These are phyloP conservation scores for Drosophila lutescens DNA, from an alignment of 2,888 invertebrate species.

Conservation along the genomic window DNA sequence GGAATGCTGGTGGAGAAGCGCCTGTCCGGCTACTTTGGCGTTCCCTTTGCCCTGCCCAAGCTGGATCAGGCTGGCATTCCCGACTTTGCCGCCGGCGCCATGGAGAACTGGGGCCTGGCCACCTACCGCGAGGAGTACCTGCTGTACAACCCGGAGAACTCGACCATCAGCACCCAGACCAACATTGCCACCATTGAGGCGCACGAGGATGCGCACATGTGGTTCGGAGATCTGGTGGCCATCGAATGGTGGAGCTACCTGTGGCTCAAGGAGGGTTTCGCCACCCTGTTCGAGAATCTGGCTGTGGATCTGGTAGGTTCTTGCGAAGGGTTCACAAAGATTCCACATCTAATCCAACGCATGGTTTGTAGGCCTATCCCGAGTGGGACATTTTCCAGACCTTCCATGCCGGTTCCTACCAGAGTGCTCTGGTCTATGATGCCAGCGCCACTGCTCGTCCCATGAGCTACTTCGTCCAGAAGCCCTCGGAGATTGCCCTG, in stretches of 20 bases:
- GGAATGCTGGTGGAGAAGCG: constrained; percentile 89
- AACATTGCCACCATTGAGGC: constrained; percentile 86
- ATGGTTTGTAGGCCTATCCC: constrained; percentile 84
- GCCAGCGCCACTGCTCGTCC: constrained; percentile 91
- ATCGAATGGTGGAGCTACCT: constrained; percentile 89
- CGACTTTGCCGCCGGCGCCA: constrained; percentile 93
- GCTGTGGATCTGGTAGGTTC: constrained; percentile 74
- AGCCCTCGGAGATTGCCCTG: constrained; percentile 92
- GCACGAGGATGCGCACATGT: constrained; percentile 89
- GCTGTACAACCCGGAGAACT: constrained; percentile 74
- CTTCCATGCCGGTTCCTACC: constrained; percentile 90
- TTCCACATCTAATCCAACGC: background rate
- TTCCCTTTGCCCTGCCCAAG: constrained; percentile 91
- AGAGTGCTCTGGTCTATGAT: constrained; percentile 89
- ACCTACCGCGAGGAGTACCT: constrained; percentile 85
- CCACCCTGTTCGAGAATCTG: constrained; percentile 79
- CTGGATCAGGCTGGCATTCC: constrained; percentile 95
- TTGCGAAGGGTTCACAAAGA: background rate
- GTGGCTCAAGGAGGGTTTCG: constrained; percentile 91
- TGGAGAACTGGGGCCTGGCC: constrained; percentile 97
- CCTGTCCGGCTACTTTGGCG: constrained; percentile 89
- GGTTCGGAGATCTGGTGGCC: constrained; percentile 91
- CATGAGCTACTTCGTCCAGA: constrained; percentile 91
- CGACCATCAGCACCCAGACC: constrained; percentile 77
- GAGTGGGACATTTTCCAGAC: constrained; percentile 91